Conservation (phyloP, 2,888 invertebrate species). For the Venusia cambrica region DNA sequence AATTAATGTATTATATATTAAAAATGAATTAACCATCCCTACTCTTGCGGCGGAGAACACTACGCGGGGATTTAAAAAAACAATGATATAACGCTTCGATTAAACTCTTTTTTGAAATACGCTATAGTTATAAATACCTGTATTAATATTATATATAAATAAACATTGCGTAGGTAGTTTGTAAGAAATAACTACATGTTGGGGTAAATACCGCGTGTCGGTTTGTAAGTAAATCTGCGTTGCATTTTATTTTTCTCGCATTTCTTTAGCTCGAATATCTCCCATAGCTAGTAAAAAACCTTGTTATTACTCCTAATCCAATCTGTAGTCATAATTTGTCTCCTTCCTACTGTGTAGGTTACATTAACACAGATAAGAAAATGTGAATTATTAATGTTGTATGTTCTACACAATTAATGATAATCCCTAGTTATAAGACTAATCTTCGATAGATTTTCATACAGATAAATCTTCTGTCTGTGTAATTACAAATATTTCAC, state of each 20-base stretch:
- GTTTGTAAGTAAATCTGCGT: conserved; percentile 21
- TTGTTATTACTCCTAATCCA: conserved; percentile 28
- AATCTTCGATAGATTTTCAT: conserved; percentile 22
- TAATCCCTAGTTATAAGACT: conserved; percentile 35
- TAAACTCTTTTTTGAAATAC: conserved; percentile 33
- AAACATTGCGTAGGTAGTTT: conserved; percentile 48
- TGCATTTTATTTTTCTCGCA: conserved; percentile 31
- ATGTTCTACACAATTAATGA: conserved; percentile 26
- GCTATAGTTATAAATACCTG: conserved; percentile 33
- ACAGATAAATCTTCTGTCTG: conserved; percentile 8
- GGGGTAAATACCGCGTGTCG: conserved; percentile 30
- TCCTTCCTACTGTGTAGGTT: conserved; percentile 61
- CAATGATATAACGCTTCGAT: conserved; percentile 49
- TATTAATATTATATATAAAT: conserved; percentile 31
- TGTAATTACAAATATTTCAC: conserved; percentile 30
- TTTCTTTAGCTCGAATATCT: conserved; percentile 46
- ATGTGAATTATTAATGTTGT: conserved; percentile 27
- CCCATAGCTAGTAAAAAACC: conserved; percentile 31
- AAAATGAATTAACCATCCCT: conserved; percentile 27
- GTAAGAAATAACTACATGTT: conserved; percentile 41
- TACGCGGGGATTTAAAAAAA: conserved; percentile 41
- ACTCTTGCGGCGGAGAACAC: conserved; percentile 29
- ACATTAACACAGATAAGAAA: too few relatives aligned
- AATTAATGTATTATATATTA: conserved; percentile 33
- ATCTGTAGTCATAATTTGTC: conserved; percentile 36